Evolutionary conservation across 2,113 vertebrate species (phyloP).

Genomic region (Harpagus bidentatus): DNA sequence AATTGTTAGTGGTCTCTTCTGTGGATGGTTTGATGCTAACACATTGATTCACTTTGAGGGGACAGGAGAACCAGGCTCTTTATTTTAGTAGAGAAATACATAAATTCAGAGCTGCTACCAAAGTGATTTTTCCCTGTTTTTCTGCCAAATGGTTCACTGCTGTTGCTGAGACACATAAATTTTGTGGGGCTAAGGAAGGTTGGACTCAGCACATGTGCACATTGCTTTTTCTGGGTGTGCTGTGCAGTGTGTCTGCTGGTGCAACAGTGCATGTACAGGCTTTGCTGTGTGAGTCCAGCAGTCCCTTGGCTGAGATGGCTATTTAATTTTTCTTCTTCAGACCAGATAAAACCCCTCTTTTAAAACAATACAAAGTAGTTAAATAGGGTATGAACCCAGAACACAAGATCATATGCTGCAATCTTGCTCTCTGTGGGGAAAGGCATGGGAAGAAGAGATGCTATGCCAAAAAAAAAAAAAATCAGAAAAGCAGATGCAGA

Average conservation of each 20-base stretch:
- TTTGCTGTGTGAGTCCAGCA: background rate
- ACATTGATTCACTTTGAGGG: accelerated
- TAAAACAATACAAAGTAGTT: background rate
- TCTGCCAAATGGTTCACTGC: background rate
- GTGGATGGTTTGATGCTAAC: background rate
- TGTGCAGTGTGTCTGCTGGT: background rate
- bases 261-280: accelerated
- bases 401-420: background rate
- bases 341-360: background rate
- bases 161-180: background rate
- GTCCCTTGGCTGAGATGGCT: background rate
- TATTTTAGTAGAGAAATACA: background rate
- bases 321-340: background rate
- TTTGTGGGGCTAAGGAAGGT: background rate
- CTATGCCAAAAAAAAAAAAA: background rate
- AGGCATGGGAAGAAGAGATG: background rate
- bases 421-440: background rate
- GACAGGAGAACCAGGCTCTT: background rate
- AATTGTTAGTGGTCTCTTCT: background rate
- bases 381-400: background rate
- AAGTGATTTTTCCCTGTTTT: background rate
- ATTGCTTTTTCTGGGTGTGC: background rate
- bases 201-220: accelerated
- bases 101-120: background rate
- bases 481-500: background rate